Conservation (phyloP, 2,888 invertebrate species). For the Limnephilus rhombicus region DNA sequence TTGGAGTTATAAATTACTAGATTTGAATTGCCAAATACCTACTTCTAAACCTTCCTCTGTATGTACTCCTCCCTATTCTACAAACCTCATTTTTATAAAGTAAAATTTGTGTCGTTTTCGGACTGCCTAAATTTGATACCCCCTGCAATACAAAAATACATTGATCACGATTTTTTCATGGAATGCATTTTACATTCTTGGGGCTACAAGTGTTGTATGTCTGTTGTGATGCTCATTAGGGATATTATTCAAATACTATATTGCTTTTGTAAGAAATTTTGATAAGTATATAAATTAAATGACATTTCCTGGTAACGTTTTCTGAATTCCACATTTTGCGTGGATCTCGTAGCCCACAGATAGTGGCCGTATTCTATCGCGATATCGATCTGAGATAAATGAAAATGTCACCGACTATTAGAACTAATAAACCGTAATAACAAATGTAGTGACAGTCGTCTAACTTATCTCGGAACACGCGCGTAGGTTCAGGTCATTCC, state of each 20-base stretch:
- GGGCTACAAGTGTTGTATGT: neutral
- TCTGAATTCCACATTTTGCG: neutral
- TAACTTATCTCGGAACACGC: neutral
- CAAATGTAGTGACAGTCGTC: conserved; percentile 27
- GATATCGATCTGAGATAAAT: conserved; percentile 19
- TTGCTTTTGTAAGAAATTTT: neutral
- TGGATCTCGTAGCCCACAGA: neutral
- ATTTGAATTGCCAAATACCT: neutral
- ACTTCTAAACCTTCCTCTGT: neutral
- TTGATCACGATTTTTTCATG: neutral
- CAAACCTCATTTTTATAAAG: too few species aligned
- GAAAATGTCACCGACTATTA: conserved; percentile 30
- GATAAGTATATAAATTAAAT: neutral
- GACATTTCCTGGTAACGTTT: neutral
- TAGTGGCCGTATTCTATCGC: conserved; percentile 12
- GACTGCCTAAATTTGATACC: neutral
- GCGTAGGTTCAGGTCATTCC: conserved; percentile 15
- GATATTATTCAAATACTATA: neutral
- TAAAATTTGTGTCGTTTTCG: neutral
- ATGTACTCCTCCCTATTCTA: neutral
- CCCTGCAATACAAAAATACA: neutral
- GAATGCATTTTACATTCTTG: neutral
- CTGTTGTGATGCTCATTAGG: neutral
- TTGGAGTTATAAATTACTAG: neutral
- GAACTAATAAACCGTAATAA: conserved; percentile 15